These are phyloP conservation scores for Ooceraea biroi DNA, from an alignment of 1,140 invertebrate species.

Conservation along the genomic window DNA sequence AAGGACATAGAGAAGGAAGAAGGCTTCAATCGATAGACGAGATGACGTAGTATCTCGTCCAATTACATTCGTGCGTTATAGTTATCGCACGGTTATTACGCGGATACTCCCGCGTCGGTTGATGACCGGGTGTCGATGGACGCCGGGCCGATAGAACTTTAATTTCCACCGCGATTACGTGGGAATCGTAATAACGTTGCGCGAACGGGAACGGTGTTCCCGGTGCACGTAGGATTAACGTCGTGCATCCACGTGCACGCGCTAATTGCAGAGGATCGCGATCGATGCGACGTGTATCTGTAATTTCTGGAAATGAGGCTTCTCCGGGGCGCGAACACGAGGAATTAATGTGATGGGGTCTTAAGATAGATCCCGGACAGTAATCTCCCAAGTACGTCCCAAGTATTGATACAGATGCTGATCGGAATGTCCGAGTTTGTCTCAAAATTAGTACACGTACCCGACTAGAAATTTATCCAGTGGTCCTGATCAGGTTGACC, in stretches of 20 bases:
- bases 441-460: no score
- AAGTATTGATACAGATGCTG: no score
- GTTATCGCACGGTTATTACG: constrained; percentile 46
- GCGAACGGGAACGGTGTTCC: constrained; percentile 35
- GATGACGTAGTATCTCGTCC: constrained; percentile 28
- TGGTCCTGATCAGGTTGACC: no score
- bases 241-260: neutral
- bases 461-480: no score
- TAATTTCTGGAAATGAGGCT: constrained; percentile 29
- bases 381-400: no score
- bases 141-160: constrained; percentile 48
- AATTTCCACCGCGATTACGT: constrained; percentile 56
- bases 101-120: constrained; percentile 43
- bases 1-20: neutral
- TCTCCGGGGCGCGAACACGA: neutral
- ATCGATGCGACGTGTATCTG: neutral
- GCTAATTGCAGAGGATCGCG: neutral
- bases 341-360: no score
- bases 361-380: no score
- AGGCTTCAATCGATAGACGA: constrained; percentile 47
- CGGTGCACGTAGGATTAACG: constrained; percentile 35
- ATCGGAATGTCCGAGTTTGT: no score
- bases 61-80: constrained; percentile 43
- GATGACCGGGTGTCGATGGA: constrained; percentile 46
- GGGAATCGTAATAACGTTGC: constrained; percentile 59